Percentiles rank a stretch among this genome's conserved stretches.
Evolutionary conservation across 2,113 vertebrate genomes (phyloP).

Genomic region (Chionodraco myersi): DNA sequence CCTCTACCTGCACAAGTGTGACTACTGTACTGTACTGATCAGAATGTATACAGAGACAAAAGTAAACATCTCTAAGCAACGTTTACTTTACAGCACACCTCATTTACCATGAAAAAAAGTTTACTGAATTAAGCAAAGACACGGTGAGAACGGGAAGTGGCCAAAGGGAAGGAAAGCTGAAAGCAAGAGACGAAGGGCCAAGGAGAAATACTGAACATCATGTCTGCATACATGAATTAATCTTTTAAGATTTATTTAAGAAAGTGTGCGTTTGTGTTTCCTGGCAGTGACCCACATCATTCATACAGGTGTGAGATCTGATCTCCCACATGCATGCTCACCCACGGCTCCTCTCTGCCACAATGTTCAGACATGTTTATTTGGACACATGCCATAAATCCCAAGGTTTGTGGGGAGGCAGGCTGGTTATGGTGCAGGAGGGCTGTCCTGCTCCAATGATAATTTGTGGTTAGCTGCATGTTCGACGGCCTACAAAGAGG

Average conservation of each 20-base stretch:
- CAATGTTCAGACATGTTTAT: slow-evolving; percentile 84
- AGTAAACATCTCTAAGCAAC: slow-evolving; percentile 67
- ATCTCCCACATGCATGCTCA: slow-evolving; percentile 65
- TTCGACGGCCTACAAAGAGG: slow-evolving; percentile 91
- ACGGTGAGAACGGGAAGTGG: slow-evolving; percentile 38
- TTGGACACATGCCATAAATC: slow-evolving; percentile 89
- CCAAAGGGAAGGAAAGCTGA: slow-evolving; percentile 11
- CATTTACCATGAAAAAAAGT: slow-evolving; percentile 71
- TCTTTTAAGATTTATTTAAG: slow-evolving; percentile 38
- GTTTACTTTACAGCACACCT: slow-evolving; percentile 72
- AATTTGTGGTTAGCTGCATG: slow-evolving; percentile 93
- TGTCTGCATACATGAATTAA: neutral
- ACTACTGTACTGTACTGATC: slow-evolving; percentile 75
- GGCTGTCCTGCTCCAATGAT: slow-evolving; percentile 87
- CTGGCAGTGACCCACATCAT: slow-evolving; percentile 32
- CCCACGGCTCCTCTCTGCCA: slow-evolving; percentile 71
- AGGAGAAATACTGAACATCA: slow-evolving; percentile 15
- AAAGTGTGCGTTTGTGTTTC: slow-evolving; percentile 17
- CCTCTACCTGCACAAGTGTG: slow-evolving; percentile 66
- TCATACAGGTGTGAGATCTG: slow-evolving; percentile 64
- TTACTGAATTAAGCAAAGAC: slow-evolving; percentile 51
- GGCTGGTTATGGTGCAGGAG: slow-evolving; percentile 75
- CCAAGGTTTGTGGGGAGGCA: slow-evolving; percentile 64
- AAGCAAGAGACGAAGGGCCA: slow-evolving; percentile 22
- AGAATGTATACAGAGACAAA: slow-evolving; percentile 76